Conservation (phyloP, 2,113 vertebrate genomes). For the Lipophrys pholis region DNA sequence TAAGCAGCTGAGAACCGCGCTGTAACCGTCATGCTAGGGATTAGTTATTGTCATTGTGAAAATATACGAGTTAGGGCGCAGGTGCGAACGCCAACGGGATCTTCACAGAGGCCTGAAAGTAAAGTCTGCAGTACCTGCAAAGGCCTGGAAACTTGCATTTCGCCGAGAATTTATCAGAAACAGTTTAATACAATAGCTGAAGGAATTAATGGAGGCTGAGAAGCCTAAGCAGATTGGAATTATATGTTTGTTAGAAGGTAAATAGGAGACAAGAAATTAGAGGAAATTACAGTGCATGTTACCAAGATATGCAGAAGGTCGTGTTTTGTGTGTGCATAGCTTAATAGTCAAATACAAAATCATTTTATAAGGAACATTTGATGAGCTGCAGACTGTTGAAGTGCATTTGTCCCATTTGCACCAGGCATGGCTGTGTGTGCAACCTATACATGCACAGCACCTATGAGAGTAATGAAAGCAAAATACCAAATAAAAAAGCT, state of each 20-base stretch:
- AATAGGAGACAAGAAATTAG: constrained; percentile 6
- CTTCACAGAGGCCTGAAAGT: constrained; percentile 16
- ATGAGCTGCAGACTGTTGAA: constrained; percentile 52
- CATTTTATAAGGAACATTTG: constrained; percentile 10
- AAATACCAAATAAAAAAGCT: not conserved
- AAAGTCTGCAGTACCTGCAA: not conserved
- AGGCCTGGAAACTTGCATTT: constrained; percentile 29
- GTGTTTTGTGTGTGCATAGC: constrained; percentile 17
- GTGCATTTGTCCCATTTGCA: constrained; percentile 4
- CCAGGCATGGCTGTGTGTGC: constrained; percentile 22
- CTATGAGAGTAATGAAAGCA: no score
- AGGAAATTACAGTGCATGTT: not conserved
- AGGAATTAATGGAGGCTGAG: constrained; percentile 17
- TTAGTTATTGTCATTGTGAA: constrained; percentile 20
- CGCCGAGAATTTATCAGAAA: constrained; percentile 29
- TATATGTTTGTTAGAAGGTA: constrained; percentile 17
- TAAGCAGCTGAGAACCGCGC: constrained; percentile 48
- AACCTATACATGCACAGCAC: constrained; percentile 18
- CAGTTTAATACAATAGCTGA: not conserved
- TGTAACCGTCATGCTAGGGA: constrained; percentile 48
- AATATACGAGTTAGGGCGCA: constrained; percentile 43
- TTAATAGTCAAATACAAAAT: not conserved
- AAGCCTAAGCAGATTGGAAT: constrained; percentile 17
- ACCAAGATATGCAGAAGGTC: constrained; percentile 18
- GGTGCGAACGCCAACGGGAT: constrained; percentile 41